phyloP scores from a whole-genome alignment of 2,797 vertebrate species.

The Poeciliopsis gracilis region DNA sequence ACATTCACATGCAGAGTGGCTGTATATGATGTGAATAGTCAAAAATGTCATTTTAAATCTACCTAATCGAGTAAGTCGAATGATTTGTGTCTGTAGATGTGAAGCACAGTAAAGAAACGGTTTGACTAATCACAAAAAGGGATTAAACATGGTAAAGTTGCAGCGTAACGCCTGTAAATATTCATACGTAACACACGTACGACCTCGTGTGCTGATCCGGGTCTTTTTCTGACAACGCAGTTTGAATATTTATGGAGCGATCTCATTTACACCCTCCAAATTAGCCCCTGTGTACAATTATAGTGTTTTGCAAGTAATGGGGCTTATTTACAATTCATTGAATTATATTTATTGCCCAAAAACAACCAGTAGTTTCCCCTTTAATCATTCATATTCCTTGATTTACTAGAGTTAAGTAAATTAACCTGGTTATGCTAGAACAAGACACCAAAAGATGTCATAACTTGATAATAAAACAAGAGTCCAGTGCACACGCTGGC shows the following conservation, averaged over 20 bases:
- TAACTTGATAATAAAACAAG: not conserved
- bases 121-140: not conserved
- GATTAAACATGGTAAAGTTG: not conserved
- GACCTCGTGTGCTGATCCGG: constrained; percentile 75
- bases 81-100: not conserved
- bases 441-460: not conserved
- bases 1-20: not conserved
- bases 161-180: not conserved
- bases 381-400: not conserved
- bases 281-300: not conserved
- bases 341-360: not conserved
- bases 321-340: not conserved
- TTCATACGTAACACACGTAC: constrained; percentile 32
- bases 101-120: not conserved
- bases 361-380: not conserved
- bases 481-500: not conserved
- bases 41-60: not conserved
- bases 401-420: not conserved
- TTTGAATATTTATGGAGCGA: not conserved
- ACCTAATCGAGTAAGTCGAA: not conserved
- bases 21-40: not conserved
- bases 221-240: constrained; percentile 39
- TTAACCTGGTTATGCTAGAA: not conserved
- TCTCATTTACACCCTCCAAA: not conserved
- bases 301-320: not conserved